Evolutionary conservation across 1,140 invertebrate genomes (phyloP), one percentile per base, ranked within the genome.

Genomic region (Drosophila bifasciata): DNA sequence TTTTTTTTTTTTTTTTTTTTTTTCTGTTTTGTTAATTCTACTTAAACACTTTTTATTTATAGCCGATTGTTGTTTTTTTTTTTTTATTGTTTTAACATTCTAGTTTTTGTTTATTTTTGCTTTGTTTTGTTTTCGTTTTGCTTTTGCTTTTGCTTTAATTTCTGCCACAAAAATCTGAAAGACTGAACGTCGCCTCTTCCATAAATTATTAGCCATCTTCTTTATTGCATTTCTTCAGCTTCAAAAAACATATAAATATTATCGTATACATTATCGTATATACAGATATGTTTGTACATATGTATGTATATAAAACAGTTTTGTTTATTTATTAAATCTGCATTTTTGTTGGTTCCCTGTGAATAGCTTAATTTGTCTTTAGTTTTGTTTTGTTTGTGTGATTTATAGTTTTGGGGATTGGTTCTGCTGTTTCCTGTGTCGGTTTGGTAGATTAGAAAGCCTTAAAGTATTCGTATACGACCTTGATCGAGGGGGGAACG

Each of bases 31-130:
- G 59, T 67, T 57, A 76, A 63, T 70, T 51, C 46, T 68, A 49
- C 70, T 81, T 83, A 73, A 83, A 63, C 66, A 58, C 64, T 48
- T 62, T 67, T 79, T 80, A 79, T 84, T 84, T 84, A 85, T 84
- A 68, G 71, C 76, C 50, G 28, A 32, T 41, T 45, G 67, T 55
- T 55, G 23, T 36, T 60, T n/a, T 40, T 36, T 7, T 45, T 5
- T 45, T 60, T 23, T 59, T 62, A n/a, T 59, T 39, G 25, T 44
- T 41, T 36, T 11, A 66, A 61, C 48, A 43, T 15, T 36, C 55
- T 56, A 68, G 63, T 68, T 68, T 55, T 68, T 36, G 62, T 68
- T 68, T 68, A 48, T 68, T 68, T 68, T 68, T 19, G 16, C 19
- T 23, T 25, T 46, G 44, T 68, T 68, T 46, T 39, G 41, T 39